These are phyloP conservation scores for Caenorhabditis uteleia DNA, from an alignment of 2,888 invertebrate species.

Conservation along the genomic window DNA sequence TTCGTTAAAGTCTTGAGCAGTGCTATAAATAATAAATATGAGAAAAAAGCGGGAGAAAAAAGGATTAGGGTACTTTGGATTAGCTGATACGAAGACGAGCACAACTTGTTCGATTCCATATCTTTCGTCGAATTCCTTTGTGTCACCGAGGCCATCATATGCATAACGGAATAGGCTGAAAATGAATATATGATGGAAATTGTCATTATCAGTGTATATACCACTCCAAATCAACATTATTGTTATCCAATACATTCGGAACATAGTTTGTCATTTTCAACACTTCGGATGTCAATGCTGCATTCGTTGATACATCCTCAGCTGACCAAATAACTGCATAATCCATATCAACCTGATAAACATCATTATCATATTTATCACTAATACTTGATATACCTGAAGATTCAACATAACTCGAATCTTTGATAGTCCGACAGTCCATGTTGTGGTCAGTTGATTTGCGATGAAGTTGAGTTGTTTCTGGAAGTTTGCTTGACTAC, in stretches of 20 bases:
- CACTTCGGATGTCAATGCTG: slow-evolving; percentile 33
- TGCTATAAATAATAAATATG: slow-evolving; percentile 29
- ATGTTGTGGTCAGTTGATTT: slow-evolving; percentile 42
- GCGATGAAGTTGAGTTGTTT: slow-evolving; percentile 53
- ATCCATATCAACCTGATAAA: slow-evolving; percentile 27
- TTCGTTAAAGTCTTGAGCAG: slow-evolving; percentile 52
- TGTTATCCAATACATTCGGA: slow-evolving; percentile 46
- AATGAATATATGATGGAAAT: background rate
- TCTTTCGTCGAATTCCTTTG: slow-evolving; percentile 31
- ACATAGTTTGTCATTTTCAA: slow-evolving; percentile 40
- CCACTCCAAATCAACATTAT: slow-evolving; percentile 47
- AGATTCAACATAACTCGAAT: slow-evolving; percentile 51
- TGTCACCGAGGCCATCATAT: slow-evolving; percentile 30
- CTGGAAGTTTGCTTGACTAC: slow-evolving; percentile 42
- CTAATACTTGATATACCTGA: slow-evolving; percentile 29
- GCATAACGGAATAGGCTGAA: slow-evolving; percentile 55
- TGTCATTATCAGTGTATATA: background rate
- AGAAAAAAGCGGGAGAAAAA: background rate
- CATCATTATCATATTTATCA: background rate
- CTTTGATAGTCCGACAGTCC: slow-evolving; percentile 46
- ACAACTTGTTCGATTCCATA: slow-evolving; percentile 48
- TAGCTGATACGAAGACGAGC: slow-evolving; percentile 45
- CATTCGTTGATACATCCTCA: slow-evolving; percentile 21
- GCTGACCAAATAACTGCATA: slow-evolving; percentile 42
- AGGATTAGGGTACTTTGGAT: slow-evolving; percentile 36